Base-by-base conservation (phyloP, 2,113 vertebrate species). In the Coreoperca whiteheadi region DNA sequence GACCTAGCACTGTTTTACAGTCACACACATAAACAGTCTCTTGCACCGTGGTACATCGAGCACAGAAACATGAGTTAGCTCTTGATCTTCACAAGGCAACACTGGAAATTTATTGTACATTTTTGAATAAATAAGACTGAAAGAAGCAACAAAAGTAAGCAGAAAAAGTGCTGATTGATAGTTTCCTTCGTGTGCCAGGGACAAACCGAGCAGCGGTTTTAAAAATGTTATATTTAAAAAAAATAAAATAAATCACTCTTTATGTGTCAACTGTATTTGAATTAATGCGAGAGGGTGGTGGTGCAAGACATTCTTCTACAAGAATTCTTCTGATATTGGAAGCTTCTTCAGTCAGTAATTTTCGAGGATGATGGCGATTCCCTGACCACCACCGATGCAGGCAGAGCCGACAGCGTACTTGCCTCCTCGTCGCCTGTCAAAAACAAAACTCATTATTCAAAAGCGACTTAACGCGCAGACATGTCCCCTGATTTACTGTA, bases 351-450 rank as follows among this genome's bases (percentile, higher is more conserved):
- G 32, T 96, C 93, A 50, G 87, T 87, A 92, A 68, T 94, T 98
- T 93, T 99, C 95, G 7, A 99, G 87, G 88, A 99, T 67, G 70
- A 99, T 15, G 0, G 98, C 98, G 2, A 99, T 99, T 4, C 98
- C 98, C 74, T 99, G 98, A 51, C 98, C 98, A 0, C 98, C 98
- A 0, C 98, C 98, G 2, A 99, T 99, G 90, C 98, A 99, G 43
- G 98, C 98, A 0, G 98, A 99, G 2, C 98, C 98, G 0, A 99
- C 93, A 0, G 96, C 98, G 0, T 99, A 99, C 59, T 96, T 98
- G 21, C 97, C 97, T 1, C 97, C 95, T 6, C 96, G 96, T 12
- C 98, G 96, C 93, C 98, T 99, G 88, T 75, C 12, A 6, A 61
- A 82, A 53, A 74, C 51, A 74, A 56, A 63, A 5, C 1, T 8